A percentile compares a stretch with the other conserved stretches of the same genome.
These are phyloP conservation scores for Heteromyza rotundicornis DNA, from an alignment of 2,888 invertebrate genomes.

Conservation along the genomic window DNA sequence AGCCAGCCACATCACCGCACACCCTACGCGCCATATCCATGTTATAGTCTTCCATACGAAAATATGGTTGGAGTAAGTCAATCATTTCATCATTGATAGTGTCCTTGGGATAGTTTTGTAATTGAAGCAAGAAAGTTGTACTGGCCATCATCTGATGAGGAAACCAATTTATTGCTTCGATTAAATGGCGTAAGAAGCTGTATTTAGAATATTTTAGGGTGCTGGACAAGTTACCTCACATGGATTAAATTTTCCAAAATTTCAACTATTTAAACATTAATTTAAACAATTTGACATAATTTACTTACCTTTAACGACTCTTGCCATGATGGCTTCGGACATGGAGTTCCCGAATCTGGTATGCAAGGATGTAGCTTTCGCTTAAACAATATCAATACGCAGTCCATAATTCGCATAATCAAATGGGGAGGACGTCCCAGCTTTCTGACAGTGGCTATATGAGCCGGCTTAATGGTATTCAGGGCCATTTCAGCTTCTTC, in stretches of 20 bases:
- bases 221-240: neutral
- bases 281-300: conserved; percentile 13
- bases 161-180: conserved; percentile 22
- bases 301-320: conserved; percentile 83
- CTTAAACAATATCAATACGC: conserved; percentile 91
- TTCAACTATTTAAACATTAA: neutral
- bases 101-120: conserved; percentile 95
- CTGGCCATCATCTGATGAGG: conserved; percentile 97
- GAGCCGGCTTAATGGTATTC: conserved; percentile 95
- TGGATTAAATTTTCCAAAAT: too few relatives aligned
- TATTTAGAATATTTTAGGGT: too few relatives aligned
- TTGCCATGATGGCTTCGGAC: conserved; percentile 94
- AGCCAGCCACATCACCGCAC: conserved; percentile 95
- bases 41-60: conserved; percentile 95
- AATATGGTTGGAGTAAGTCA: conserved; percentile 88
- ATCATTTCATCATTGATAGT: conserved; percentile 98
- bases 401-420: conserved; percentile 98
- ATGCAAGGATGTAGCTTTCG: conserved; percentile 82
- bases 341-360: conserved; percentile 78
- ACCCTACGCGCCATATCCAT: conserved; percentile 96
- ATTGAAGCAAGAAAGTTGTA: conserved; percentile 86
- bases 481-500: conserved; percentile 95
- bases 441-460: conserved; percentile 94
- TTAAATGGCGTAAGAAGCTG: neutral
- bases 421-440: conserved; percentile 94